Percentiles rank a stretch among this genome's conserved stretches.
phyloP scores from a whole-genome alignment of 2,113 vertebrate genomes.

The Muntiacus muntjak region DNA sequence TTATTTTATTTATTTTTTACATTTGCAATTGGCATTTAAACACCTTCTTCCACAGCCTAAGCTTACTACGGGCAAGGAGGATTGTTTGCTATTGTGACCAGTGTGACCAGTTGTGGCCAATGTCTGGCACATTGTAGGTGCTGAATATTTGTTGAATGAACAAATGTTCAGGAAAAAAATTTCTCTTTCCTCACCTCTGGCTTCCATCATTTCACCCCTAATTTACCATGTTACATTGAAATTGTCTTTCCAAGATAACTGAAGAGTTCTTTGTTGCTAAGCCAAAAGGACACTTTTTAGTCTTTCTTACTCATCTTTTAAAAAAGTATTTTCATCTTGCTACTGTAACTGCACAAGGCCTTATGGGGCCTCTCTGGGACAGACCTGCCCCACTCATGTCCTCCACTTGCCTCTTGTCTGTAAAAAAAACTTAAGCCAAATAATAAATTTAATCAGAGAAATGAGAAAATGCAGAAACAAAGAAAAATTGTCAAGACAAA shows the following conservation, averaged over 20 bases:
- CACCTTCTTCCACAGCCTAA: not conserved
- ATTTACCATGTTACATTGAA: not conserved
- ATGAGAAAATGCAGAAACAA: not conserved
- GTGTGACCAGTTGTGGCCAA: not conserved
- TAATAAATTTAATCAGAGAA: not conserved
- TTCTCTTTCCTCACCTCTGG: not conserved
- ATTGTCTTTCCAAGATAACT: not conserved
- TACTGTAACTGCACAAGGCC: not conserved
- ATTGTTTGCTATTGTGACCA: not conserved
- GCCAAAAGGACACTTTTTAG: not conserved
- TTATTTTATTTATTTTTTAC: not conserved
- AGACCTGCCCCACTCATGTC: not conserved
- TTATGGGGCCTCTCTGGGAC: not conserved
- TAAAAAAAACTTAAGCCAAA: not conserved
- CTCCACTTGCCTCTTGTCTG: not conserved
- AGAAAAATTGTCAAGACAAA: not conserved
- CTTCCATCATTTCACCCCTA: not conserved
- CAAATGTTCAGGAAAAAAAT: not conserved
- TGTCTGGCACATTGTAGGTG: not conserved
- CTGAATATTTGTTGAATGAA: not conserved
- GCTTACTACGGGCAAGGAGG: not conserved
- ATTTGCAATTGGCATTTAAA: not conserved
- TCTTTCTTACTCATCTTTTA: not conserved
- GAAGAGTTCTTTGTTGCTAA: not conserved
- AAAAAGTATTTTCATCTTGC: not conserved